Percentiles rank a stretch among this genome's conserved stretches.
Conservation (phyloP, 2,888 invertebrate species). For the Leptogaster cylindrica region DNA sequence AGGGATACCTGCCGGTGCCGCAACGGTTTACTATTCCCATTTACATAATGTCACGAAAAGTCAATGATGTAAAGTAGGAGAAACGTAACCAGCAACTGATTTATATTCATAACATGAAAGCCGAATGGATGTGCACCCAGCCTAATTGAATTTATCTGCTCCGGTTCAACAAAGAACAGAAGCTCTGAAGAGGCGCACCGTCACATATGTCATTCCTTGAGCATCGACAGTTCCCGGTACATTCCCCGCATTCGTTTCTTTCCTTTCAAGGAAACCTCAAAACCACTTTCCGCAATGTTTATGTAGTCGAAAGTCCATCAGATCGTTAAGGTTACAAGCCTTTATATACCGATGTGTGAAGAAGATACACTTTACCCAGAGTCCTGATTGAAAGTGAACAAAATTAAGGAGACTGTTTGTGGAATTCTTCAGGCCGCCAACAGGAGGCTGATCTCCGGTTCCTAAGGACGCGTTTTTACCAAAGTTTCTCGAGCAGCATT, state of each 20-base stretch:
- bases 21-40: not conserved
- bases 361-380: not conserved
- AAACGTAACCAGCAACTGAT: not conserved
- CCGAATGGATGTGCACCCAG: not conserved
- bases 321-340: constrained; percentile 20
- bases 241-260: not conserved
- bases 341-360: constrained; percentile 7
- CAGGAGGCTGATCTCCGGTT: not conserved
- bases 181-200: not conserved
- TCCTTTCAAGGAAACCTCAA: not conserved
- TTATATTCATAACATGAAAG: constrained; percentile 1
- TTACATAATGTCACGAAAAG: constrained; percentile 6
- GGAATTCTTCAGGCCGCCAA: not conserved
- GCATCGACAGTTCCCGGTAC: not conserved
- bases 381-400: constrained; percentile 3
- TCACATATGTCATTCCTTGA: not conserved
- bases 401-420: constrained; percentile 8
- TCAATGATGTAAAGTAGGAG: constrained; percentile 1
- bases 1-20: not conserved
- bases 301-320: constrained; percentile 8
- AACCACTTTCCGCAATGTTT: constrained; percentile 4
- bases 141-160: constrained; percentile 2
- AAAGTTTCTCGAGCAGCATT: not conserved
- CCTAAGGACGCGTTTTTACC: constrained; percentile 2
- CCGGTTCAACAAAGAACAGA: not conserved